A percentile compares a stretch with the other conserved stretches of the same genome.
phyloP scores from a whole-genome alignment of 2,888 invertebrate species.

The Fissipunctia ypsillon region DNA sequence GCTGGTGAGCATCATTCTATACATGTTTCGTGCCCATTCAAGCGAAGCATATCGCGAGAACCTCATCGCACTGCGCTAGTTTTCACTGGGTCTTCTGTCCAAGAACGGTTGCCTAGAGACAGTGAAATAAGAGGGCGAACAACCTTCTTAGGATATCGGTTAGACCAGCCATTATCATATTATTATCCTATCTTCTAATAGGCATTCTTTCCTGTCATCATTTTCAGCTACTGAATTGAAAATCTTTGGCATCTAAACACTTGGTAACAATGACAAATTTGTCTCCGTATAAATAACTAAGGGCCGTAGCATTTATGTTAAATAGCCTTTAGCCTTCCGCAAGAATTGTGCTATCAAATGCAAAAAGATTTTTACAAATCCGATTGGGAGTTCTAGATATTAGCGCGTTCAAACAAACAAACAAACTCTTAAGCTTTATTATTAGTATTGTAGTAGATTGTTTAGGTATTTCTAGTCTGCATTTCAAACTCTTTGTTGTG shows the following conservation, averaged over 20 bases:
- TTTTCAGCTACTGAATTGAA: neutral
- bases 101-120: neutral
- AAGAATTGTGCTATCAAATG: no score
- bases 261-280: neutral
- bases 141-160: neutral
- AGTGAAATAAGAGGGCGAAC: neutral
- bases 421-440: no score
- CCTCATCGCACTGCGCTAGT: neutral
- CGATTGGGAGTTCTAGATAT: no score
- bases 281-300: no score
- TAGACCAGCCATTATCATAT: no score
- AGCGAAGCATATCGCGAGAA: neutral
- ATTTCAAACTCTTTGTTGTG: slow-evolving; percentile 4
- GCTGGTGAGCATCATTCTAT: neutral
- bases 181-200: neutral
- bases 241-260: neutral
- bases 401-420: no score
- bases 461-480: slow-evolving; percentile 4
- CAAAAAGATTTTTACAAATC: no score
- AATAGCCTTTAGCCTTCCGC: no score
- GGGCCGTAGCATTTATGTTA: no score
- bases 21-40: neutral
- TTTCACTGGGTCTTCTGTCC: neutral
- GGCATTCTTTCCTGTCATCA: neutral
- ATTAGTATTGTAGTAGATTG: no score